Percentiles rank a stretch among this genome's conserved stretches.
Evolutionary conservation across 2,113 vertebrate genomes (phyloP).

Genomic region (Triplophysa rosa): DNA sequence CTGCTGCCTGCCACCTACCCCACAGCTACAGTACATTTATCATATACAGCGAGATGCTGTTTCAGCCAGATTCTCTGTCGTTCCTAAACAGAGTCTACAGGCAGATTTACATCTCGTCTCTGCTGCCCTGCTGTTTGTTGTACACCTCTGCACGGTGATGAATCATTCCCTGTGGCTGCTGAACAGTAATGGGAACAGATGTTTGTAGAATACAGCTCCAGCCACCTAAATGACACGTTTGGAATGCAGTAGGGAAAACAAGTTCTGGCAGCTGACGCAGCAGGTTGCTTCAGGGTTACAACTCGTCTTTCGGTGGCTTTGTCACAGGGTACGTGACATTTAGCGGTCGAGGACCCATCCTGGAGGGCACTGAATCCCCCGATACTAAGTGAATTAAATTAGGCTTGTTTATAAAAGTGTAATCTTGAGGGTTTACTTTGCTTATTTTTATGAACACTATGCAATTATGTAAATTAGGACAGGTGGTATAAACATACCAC

Average conservation of each 20-base stretch:
- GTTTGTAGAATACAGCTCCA: constrained; percentile 35
- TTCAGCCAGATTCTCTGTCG: constrained; percentile 1
- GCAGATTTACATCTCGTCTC: neutral
- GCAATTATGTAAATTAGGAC: neutral
- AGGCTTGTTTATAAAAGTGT: neutral
- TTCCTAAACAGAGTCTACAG: constrained; percentile 4
- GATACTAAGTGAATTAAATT: neutral
- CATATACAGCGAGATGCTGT: constrained; percentile 1
- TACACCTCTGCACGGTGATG: constrained; percentile 12
- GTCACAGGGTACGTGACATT: constrained; percentile 37
- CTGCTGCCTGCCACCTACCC: neutral
- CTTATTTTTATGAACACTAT: neutral
- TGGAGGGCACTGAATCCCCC: neutral
- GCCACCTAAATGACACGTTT: constrained; percentile 55
- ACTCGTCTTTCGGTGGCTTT: constrained; percentile 16
- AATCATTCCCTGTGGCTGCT: constrained; percentile 33
- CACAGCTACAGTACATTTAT: constrained; percentile 12
- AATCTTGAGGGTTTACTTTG: neutral
- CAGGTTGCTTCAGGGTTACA: constrained; percentile 31
- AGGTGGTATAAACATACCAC: neutral
- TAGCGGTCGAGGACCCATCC: neutral
- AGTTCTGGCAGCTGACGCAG: constrained; percentile 48
- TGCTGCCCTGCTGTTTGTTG: constrained; percentile 5
- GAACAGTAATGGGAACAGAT: constrained; percentile 40
- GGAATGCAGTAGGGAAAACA: constrained; percentile 48